Conservation (phyloP, 2,888 invertebrate genomes). For the Helleia helle region DNA sequence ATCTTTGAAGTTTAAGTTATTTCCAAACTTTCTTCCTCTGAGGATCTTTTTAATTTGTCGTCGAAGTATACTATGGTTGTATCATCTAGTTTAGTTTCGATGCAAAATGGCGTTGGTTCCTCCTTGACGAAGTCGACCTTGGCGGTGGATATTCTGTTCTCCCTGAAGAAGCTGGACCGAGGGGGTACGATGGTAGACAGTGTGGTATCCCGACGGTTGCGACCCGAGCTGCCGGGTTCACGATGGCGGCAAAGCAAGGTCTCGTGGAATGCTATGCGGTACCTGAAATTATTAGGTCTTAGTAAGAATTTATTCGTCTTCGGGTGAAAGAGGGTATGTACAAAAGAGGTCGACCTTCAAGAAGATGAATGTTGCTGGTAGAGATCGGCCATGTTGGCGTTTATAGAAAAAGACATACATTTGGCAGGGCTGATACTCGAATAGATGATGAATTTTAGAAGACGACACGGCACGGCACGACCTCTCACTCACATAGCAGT, state of each 20-base stretch:
- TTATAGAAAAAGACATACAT: no score
- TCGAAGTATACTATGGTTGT: slow-evolving; percentile 19
- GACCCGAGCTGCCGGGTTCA: slow-evolving; percentile 51
- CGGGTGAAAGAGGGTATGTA: no score
- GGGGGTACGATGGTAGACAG: slow-evolving; percentile 25
- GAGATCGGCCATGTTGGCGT: no score
- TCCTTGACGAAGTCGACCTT: slow-evolving; percentile 50
- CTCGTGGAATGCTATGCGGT: slow-evolving; percentile 84
- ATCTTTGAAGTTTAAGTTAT: no score
- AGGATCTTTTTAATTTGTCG: neutral
- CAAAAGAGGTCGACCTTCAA: no score
- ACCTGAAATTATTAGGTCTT: slow-evolving; percentile 50
- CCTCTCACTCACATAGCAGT: no score
- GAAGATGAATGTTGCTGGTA: no score
- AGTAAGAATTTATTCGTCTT: neutral
- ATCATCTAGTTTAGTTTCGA: slow-evolving; percentile 26
- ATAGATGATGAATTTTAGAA: no score
- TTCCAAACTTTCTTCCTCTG: neutral
- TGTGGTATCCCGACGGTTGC: slow-evolving; percentile 68
- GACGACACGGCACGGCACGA: no score
- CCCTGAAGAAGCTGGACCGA: slow-evolving; percentile 33
- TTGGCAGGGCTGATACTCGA: no score
- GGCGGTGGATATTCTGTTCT: slow-evolving; percentile 39
- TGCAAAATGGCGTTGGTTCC: slow-evolving; percentile 41
- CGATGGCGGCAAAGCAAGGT: slow-evolving; percentile 77